phyloP scores from a whole-genome alignment of 2,888 invertebrate genomes.

The Cryptocheilus praepositus region DNA sequence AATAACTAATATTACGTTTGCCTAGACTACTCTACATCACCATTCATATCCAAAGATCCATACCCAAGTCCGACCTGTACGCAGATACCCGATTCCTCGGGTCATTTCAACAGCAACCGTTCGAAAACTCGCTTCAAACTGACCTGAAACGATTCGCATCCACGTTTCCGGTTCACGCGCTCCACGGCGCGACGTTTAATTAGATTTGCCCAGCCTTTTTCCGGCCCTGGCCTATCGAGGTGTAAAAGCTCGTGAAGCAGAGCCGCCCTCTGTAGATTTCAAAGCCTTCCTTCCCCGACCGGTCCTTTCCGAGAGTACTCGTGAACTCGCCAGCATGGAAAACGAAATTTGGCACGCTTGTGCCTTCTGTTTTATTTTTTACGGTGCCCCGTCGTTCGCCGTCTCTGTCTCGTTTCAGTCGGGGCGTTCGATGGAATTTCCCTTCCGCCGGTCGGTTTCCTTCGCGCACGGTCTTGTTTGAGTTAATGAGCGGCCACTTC shows the following conservation, averaged over 20 bases:
- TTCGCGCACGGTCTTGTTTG: too few relatives aligned
- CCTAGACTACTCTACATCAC: too few relatives aligned
- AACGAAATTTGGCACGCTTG: constrained; percentile 3
- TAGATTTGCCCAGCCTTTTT: constrained; percentile 18
- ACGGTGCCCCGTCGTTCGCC: neutral
- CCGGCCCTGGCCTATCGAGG: constrained; percentile 4
- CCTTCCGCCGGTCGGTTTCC: too few relatives aligned
- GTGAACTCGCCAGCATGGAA: neutral
- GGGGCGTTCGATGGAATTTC: too few relatives aligned
- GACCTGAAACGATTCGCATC: constrained; percentile 12
- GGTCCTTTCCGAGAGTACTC: neutral
- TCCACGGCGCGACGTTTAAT: constrained; percentile 17
- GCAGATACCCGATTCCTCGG: too few relatives aligned
- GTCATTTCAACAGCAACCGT: constrained; percentile 26
- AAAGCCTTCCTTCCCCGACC: neutral
- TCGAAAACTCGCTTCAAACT: constrained; percentile 17
- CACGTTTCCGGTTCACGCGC: constrained; percentile 9
- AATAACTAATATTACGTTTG: too few relatives aligned
- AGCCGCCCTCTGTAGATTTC: constrained; percentile 1
- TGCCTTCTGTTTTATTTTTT: neutral
- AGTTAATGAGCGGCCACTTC: constrained; percentile 1
- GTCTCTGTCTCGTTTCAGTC: neutral
- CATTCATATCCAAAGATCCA: too few relatives aligned
- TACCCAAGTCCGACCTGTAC: too few relatives aligned
- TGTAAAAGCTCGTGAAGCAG: constrained; percentile 4